Evolutionary conservation across 2,797 vertebrate genomes (phyloP).

Genomic region (Tapirus indicus): DNA sequence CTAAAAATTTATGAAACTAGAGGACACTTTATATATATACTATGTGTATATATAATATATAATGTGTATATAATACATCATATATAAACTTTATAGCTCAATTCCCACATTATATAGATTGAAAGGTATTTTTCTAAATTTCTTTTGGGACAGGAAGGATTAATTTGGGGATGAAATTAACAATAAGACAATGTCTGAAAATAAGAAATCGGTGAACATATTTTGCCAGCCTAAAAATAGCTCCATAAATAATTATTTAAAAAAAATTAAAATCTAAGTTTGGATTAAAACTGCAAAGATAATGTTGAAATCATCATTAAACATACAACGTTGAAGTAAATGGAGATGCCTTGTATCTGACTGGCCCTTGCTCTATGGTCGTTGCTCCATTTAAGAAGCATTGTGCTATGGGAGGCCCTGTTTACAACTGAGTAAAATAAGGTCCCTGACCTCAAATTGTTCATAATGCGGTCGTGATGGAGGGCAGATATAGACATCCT

Average conservation of each 20-base stretch:
- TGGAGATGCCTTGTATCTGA: not conserved
- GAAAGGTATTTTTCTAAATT: not conserved
- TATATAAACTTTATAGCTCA: not conserved
- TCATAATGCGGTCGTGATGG: not conserved
- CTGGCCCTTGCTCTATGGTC: not conserved
- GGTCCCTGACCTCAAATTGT: not conserved
- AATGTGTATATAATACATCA: not conserved
- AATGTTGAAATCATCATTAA: not conserved
- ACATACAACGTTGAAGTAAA: not conserved
- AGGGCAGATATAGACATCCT: not conserved
- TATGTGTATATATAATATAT: not conserved
- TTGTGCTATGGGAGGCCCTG: not conserved
- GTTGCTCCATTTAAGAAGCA: not conserved
- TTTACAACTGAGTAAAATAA: not conserved
- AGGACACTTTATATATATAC: not conserved
- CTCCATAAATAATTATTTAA: not conserved
- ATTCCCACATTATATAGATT: not conserved
- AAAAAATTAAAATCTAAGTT: not conserved
- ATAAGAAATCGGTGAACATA: conserved; percentile 4
- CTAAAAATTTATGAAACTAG: not conserved
- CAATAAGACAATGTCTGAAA: not conserved
- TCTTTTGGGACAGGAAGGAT: not conserved
- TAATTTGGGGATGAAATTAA: conserved; percentile 16
- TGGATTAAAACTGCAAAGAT: not conserved
- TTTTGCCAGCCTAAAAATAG: not conserved